These are phyloP conservation scores for Anomalospiza imberbis DNA, from an alignment of 2,797 vertebrate genomes.

Conservation along the genomic window DNA sequence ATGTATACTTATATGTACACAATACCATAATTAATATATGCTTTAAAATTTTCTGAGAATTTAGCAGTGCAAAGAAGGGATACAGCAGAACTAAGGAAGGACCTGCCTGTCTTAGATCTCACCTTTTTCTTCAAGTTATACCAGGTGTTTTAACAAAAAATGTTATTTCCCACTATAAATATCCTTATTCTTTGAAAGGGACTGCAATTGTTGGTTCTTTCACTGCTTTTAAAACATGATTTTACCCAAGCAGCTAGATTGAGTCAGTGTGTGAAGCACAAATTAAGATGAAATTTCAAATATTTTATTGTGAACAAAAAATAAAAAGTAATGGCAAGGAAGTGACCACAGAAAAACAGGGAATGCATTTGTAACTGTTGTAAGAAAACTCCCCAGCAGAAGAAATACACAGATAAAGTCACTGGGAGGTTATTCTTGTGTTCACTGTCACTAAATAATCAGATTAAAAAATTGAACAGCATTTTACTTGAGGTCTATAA, in stretches of 20 bases:
- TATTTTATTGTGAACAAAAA: background rate
- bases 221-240: no score
- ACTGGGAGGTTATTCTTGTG: background rate
- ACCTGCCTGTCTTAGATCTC: background rate
- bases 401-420: background rate
- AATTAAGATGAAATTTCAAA: background rate
- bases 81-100: background rate
- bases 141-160: background rate
- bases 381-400: background rate
- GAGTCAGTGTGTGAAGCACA: background rate
- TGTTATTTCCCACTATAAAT: background rate
- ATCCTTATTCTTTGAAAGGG: background rate
- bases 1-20: no score
- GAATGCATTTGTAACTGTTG: background rate
- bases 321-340: background rate
- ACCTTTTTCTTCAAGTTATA: background rate
- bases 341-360: background rate
- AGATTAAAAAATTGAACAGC: background rate
- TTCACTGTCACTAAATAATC: background rate
- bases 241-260: background rate
- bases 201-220: background rate
- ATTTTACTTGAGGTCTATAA: background rate
- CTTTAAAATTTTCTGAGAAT: background rate
- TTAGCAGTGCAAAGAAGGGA: background rate
- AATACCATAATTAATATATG: no score